Evolutionary conservation across 2,797 vertebrate species (phyloP).

Genomic region (Sebastiscus albofasciatus): DNA sequence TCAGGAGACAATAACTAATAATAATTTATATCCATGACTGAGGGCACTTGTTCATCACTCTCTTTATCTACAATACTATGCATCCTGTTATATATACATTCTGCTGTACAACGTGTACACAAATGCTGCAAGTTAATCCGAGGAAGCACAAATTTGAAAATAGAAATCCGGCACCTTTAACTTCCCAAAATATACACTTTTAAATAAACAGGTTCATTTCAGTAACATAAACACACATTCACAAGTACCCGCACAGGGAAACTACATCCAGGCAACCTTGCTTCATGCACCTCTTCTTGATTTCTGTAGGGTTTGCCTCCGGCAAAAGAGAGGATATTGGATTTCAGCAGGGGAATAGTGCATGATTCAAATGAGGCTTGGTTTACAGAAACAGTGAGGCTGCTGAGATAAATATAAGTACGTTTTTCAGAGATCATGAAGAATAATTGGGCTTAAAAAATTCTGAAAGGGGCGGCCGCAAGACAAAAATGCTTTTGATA

Average conservation of each 20-base stretch:
- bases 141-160: background rate
- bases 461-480: constrained; percentile 61
- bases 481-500: constrained; percentile 75
- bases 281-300: constrained; percentile 34
- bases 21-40: constrained; percentile 23
- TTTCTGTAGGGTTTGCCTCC: constrained; percentile 59
- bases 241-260: constrained; percentile 10
- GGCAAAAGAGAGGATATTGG: constrained; percentile 49
- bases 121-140: background rate
- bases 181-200: constrained; percentile 22
- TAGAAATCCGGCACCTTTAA: constrained; percentile 6
- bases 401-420: constrained; percentile 63
- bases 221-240: constrained; percentile 44
- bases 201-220: constrained; percentile 34
- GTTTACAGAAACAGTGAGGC: constrained; percentile 58
- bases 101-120: background rate
- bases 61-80: constrained; percentile 6
- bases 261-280: constrained; percentile 20
- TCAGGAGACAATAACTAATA: constrained; percentile 36
- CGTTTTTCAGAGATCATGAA: constrained; percentile 64
- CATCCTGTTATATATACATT: background rate
- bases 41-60: constrained; percentile 4
- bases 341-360: constrained; percentile 49
- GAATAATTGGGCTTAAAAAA: constrained; percentile 73
- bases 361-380: constrained; percentile 39